Base-by-base conservation (phyloP, 2,888 invertebrate genomes). In the Hypselothyrea guttata region DNA sequence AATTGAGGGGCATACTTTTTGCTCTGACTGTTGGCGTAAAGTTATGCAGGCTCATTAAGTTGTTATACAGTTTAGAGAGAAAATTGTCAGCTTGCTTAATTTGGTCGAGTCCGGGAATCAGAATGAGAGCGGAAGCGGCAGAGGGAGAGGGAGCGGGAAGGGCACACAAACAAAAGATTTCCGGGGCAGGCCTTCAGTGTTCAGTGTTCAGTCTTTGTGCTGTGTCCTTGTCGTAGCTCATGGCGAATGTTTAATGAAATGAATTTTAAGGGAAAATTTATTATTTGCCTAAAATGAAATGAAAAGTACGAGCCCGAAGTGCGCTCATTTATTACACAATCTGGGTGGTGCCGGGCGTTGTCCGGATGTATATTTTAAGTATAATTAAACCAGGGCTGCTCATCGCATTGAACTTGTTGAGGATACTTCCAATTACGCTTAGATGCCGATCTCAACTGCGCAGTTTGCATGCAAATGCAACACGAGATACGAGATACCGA, bases 31-130 rank as follows among this genome's bases (percentile, higher is more conserved):
- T 61, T 76, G 67, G 57, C 70, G 67, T 72, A 79, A 82, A 85
- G 73, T 86, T 86, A 86, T 84, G 81, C 87, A 79, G 76, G 84
- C 87, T 86, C 87, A 85, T 85, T 86, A 85, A 87, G 82, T 85
- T 83, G 82, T 83, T 83, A 85, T 81, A 84, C 82, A 85, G 82
- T 85, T 83, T 83, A 83, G 82, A 83, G 84, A 61, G 76, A 85
- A 84, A 86, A 86, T 86, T 84, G 84, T 84, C 84, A 86, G 86
- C 86, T 76, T 75, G 76, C 84, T 84, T 86, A 84, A 83, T 83
- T 83, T 83, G 82, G 68, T 48, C 60, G 45, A 72, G 60, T 63
- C 58, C 42, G 62, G 57, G 13, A 15, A 37, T 11, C 35, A 18
- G 22, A 28, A 15, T 22, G 3, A 22, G 22, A 22, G 22, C 22